A percentile compares a stretch with the other conserved stretches of the same genome.
Conservation (phyloP, 2,888 invertebrate genomes). For the Aethes cnicana region DNA sequence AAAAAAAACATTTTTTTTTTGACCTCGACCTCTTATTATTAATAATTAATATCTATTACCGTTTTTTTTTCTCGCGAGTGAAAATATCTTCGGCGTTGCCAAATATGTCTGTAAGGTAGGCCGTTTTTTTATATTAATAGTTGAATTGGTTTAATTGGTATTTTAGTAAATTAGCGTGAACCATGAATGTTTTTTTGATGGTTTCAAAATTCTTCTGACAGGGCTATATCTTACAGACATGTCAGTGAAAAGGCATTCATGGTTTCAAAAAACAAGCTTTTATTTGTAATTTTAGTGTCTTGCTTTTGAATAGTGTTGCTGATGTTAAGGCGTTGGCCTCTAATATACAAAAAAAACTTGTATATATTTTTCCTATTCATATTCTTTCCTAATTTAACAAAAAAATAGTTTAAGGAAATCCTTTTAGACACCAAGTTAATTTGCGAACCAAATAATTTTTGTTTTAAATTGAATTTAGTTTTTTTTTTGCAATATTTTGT, state of each 20-base stretch:
- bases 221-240: slow-evolving; percentile 80
- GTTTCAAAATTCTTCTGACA: slow-evolving; percentile 38
- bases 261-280: slow-evolving; percentile 52
- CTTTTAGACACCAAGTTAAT: no score
- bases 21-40: slow-evolving; percentile 40
- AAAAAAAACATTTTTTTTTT: slow-evolving; percentile 17
- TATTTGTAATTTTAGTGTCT: slow-evolving; percentile 31
- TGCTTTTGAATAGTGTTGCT: no score
- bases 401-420: no score
- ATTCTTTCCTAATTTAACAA: no score
- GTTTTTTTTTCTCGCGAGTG: slow-evolving; percentile 32
- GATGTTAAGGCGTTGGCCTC: background rate
- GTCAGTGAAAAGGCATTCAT: slow-evolving; percentile 66
- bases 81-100: slow-evolving; percentile 42
- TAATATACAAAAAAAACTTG: no score
- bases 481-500: no score
- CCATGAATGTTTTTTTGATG: slow-evolving; percentile 69
- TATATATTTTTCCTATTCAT: no score
- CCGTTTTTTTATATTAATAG: slow-evolving; percentile 58
- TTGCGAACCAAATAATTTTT: no score
- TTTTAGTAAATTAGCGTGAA: slow-evolving; percentile 51
- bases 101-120: slow-evolving; percentile 81
- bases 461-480: no score
- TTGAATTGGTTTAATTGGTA: slow-evolving; percentile 36
- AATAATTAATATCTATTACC: slow-evolving; percentile 45